phyloP scores from a whole-genome alignment of 2,113 vertebrate genomes.

The Sterrhoptilus dennistouni region DNA sequence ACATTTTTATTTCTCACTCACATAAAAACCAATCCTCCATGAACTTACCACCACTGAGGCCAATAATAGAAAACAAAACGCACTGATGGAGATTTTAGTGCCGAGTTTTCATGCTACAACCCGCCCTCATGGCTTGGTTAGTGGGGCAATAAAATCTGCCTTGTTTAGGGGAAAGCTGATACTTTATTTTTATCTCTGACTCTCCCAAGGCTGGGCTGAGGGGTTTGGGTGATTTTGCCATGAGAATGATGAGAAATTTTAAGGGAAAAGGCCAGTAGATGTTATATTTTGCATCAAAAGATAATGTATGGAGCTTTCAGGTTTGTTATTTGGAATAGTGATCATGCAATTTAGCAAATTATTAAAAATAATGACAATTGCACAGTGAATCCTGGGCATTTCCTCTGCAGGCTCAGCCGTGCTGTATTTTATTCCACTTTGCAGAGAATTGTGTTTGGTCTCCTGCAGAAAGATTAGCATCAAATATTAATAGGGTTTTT shows the following conservation, averaged over 20 bases:
- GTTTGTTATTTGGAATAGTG: not conserved
- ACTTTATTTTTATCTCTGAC: not conserved
- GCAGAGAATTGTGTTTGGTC: not conserved
- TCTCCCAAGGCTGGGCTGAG: not conserved
- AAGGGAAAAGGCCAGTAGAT: not conserved
- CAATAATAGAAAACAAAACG: not conserved
- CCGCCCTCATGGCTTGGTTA: not conserved
- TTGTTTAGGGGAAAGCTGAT: not conserved
- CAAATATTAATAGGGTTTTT: constrained; percentile 26
- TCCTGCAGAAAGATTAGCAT: constrained; percentile 11
- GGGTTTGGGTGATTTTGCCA: not conserved
- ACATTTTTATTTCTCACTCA: not conserved
- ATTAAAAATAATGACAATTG: not conserved
- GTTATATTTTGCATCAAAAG: not conserved
- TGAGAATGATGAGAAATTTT: not conserved
- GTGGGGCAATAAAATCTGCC: not conserved
- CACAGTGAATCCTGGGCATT: not conserved
- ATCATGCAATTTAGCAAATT: not conserved
- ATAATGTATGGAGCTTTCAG: not conserved
- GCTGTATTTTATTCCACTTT: not conserved
- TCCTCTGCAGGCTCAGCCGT: not conserved
- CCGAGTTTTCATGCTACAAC: not conserved
- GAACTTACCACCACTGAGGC: not conserved
- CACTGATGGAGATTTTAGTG: not conserved
- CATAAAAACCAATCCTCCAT: not conserved